A percentile compares a stretch with the other conserved stretches of the same genome.
These are phyloP conservation scores for Sebastes baramenuke DNA, from an alignment of 2,797 vertebrate genomes.

Conservation along the genomic window DNA sequence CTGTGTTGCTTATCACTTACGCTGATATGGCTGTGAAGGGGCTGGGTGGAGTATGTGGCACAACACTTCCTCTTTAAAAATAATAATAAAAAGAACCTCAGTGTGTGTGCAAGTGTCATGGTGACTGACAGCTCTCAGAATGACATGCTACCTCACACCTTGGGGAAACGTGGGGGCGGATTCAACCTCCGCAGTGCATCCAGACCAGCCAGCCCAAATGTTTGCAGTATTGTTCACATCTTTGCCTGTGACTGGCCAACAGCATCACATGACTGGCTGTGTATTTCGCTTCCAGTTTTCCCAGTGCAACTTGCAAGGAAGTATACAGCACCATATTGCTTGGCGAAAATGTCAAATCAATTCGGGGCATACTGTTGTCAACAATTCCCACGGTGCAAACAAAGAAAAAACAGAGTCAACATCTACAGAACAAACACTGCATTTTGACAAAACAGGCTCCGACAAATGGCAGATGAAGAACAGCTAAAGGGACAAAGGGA, in stretches of 20 bases:
- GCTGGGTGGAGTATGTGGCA: not conserved
- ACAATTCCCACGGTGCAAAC: not conserved
- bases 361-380: not conserved
- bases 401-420: not conserved
- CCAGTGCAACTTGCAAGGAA: not conserved
- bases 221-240: not conserved
- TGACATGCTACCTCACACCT: slow-evolving; percentile 36
- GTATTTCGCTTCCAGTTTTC: not conserved
- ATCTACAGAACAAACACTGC: not conserved
- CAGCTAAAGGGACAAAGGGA: slow-evolving; percentile 22
- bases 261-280: not conserved
- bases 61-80: not conserved
- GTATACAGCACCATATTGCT: not conserved
- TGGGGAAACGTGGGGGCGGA: not conserved
- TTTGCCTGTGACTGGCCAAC: not conserved
- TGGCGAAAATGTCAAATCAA: not conserved
- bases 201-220: not conserved
- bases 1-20: not conserved
- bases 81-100: not conserved
- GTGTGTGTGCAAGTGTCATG: not conserved
- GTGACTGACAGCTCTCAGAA: slow-evolving; percentile 48
- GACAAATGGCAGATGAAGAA: slow-evolving; percentile 40
- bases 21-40: not conserved
- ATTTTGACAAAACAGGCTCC: not conserved
- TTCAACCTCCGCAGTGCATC: not conserved